Base-by-base conservation (phyloP, 1,140 invertebrate species). In the Lasaia peninsularis region DNA sequence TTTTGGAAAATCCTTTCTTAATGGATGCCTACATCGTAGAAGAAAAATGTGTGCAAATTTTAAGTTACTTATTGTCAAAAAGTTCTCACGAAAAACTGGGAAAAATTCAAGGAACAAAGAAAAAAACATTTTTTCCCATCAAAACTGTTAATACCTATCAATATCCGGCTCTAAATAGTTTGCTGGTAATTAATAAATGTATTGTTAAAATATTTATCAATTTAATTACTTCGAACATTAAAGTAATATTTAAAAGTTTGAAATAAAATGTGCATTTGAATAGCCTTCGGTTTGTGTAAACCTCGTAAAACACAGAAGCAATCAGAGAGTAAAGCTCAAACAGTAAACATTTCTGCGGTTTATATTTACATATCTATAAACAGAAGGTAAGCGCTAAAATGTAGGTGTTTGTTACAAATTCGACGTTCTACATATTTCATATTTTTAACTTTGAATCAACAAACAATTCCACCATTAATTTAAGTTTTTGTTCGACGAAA, bases 361-460 rank as follows among this genome's bases (percentile, higher is more conserved):
- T 70, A 71, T 69, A 67, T 62, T 63, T 69, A 58, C 56, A 32
- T 64, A 60, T 65, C 69, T 78, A 75, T 78, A 77, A 72, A 65
- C 60, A 78, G 71, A 71, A 67, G 51, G 65, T 37, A 50, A 67
- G 58, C 67, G 65, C 60, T 68, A 57, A 67, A 59, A 52, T 51
- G 40, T 60, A 50, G 31, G 58, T 7, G 24, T 28, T 28, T 28
- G 24, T 65, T 60, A 53, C 44, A 63, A 34, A 31, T 21, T 51
- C 53, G 28, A 4, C 21, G 14, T 37, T 52, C 56, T 51, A 50
- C 9, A 6, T 21, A 48, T 48, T n/a, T n/a, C 18, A 44, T 44
- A 11, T 11, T 20, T 20, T 44, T 18, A 48, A 21, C 1, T 34
- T 34, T 34, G 10, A 34, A 34, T 34, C 12, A n/a, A 1, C 6